Evolutionary conservation across 2,888 invertebrate genomes (phyloP).

Genomic region (Bellardia bayeri): DNA sequence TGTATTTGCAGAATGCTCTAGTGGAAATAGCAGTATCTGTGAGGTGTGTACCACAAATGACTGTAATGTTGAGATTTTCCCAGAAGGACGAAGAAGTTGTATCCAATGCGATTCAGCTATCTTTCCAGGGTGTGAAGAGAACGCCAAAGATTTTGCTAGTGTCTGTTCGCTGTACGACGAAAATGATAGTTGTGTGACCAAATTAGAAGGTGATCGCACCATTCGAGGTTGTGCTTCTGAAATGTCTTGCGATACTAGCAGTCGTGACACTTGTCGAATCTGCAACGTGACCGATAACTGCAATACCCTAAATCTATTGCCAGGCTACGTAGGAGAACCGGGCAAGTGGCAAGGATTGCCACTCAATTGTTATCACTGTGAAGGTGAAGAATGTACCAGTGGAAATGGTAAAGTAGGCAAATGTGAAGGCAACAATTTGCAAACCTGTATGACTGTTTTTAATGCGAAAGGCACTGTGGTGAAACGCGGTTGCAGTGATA

Average conservation of each 20-base stretch:
- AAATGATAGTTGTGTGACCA: constrained; percentile 77
- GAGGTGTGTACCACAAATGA: constrained; percentile 73
- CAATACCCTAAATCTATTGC: constrained; percentile 77
- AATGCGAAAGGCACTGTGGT: constrained; percentile 74
- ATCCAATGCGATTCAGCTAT: constrained; percentile 78
- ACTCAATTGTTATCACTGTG: constrained; percentile 78
- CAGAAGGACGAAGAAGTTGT: constrained; percentile 78
- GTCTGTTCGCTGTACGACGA: constrained; percentile 77
- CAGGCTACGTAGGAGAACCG: constrained; percentile 77
- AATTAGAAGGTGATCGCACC: constrained; percentile 76
- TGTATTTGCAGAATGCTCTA: constrained; percentile 76
- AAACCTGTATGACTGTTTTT: constrained; percentile 81
- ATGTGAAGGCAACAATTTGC: constrained; percentile 79
- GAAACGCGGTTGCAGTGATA: constrained; percentile 80
- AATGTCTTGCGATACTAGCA: constrained; percentile 75
- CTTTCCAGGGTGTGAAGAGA: constrained; percentile 76
- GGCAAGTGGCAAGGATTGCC: constrained; percentile 82
- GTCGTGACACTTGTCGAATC: constrained; percentile 76
- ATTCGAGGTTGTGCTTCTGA: constrained; percentile 80
- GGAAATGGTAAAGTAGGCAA: constrained; percentile 42
- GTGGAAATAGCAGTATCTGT: constrained; percentile 75
- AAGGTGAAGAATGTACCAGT: constrained; percentile 75
- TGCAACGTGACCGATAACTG: constrained; percentile 78
- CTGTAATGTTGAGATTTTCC: constrained; percentile 78
- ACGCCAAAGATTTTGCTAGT: constrained; percentile 71